Evolutionary conservation across 2,888 invertebrate genomes (phyloP).

Genomic region (Calliscelio sp.): DNA sequence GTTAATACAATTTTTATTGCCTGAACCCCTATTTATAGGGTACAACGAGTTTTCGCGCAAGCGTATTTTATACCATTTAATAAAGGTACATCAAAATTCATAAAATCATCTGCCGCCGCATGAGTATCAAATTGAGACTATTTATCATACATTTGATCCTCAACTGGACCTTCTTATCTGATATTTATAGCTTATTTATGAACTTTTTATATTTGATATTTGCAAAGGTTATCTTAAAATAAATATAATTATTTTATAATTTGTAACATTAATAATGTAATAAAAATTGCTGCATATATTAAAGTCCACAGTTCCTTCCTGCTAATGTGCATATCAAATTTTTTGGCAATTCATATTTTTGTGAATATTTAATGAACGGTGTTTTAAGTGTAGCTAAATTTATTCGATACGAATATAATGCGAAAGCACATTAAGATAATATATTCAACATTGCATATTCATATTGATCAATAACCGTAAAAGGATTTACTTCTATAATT

Average conservation of each 20-base stretch:
- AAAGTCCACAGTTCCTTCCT: too few relatives aligned
- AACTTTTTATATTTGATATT: constrained; percentile 6
- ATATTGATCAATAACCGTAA: not conserved
- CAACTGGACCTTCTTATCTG: not conserved
- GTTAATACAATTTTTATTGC: constrained; percentile 1
- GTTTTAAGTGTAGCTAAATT: too few relatives aligned
- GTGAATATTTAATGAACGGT: too few relatives aligned
- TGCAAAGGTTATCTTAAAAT: not conserved
- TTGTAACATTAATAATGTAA: too few relatives aligned
- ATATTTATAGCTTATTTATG: constrained; percentile 28
- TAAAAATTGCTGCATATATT: too few relatives aligned
- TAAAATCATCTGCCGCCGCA: not conserved
- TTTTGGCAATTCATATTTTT: too few relatives aligned
- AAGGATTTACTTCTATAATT: not conserved
- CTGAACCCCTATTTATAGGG: constrained; percentile 60
- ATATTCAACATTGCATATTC: not conserved
- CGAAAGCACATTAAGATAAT: too few relatives aligned
- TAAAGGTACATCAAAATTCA: too few relatives aligned
- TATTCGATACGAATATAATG: too few relatives aligned
- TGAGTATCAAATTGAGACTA: constrained; percentile 21
- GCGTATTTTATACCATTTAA: constrained; percentile 34
- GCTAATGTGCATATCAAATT: too few relatives aligned
- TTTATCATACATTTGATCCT: constrained; percentile 43
- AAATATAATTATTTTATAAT: too few relatives aligned
- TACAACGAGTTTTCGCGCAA: constrained; percentile 40